Percentiles rank a stretch among this genome's conserved stretches.
These are phyloP conservation scores for Avahi laniger DNA, from an alignment of 2,797 vertebrate genomes.

Conservation along the genomic window DNA sequence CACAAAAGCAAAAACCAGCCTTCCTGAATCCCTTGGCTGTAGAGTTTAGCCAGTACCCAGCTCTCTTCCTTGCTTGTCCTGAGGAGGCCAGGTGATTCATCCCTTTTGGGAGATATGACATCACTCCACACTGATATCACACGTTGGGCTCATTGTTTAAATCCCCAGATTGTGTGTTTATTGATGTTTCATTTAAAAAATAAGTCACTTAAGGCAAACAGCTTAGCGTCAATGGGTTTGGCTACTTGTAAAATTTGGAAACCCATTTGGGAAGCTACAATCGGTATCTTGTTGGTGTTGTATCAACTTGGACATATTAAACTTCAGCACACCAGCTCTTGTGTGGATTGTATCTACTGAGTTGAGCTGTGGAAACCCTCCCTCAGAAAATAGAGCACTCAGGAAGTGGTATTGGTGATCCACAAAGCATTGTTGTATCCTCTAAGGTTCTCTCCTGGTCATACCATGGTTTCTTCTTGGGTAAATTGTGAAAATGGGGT, in stretches of 20 bases:
- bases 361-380: neutral
- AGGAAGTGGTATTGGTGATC: neutral
- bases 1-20: neutral
- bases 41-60: slow-evolving; percentile 18
- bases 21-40: slow-evolving; percentile 50
- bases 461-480: neutral
- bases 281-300: neutral
- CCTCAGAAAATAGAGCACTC: neutral
- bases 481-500: neutral
- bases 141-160: slow-evolving; percentile 28
- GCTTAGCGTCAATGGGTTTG: slow-evolving; percentile 42
- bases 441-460: neutral
- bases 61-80: slow-evolving; percentile 70
- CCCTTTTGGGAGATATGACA: slow-evolving; percentile 72
- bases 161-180: slow-evolving; percentile 54
- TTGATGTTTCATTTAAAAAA: slow-evolving; percentile 72
- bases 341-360: neutral
- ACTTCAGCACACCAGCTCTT: neutral
- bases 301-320: neutral
- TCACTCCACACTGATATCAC: slow-evolving; percentile 78
- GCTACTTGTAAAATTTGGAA: slow-evolving; percentile 58
- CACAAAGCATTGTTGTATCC: neutral
- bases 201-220: slow-evolving; percentile 66
- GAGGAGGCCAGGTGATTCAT: slow-evolving; percentile 74
- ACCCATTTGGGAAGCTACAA: slow-evolving; percentile 45